A percentile compares a stretch with the other conserved stretches of the same genome.
Conservation (phyloP, 2,888 invertebrate species). For the Hydraecia micacea region DNA sequence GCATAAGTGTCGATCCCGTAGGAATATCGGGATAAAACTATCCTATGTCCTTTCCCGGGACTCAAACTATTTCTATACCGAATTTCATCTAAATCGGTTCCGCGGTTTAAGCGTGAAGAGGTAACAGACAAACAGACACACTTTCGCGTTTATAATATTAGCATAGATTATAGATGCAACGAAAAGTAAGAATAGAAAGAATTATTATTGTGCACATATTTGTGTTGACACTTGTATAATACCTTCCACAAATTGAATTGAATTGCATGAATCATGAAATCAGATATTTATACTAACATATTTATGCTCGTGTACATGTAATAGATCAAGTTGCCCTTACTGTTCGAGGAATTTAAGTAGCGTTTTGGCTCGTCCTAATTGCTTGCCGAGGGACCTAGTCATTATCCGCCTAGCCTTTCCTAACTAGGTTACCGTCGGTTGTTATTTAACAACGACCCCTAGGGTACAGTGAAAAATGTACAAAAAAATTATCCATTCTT, state of each 20-base stretch:
- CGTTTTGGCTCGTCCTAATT: constrained; percentile 5
- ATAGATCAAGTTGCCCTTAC: not conserved
- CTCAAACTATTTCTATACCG: no score
- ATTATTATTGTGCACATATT: not conserved
- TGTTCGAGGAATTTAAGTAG: not conserved
- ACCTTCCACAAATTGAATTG: not conserved
- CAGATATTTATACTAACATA: not conserved
- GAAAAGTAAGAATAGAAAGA: no score
- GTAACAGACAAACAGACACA: no score
- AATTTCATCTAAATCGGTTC: no score
- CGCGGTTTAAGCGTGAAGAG: no score
- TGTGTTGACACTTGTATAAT: not conserved
- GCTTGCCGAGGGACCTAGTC: not conserved
- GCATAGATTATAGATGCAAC: no score
- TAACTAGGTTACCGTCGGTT: not conserved
- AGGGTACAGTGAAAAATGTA: not conserved
- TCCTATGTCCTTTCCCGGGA: no score
- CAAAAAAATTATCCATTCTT: not conserved
- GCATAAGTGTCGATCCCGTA: no score
- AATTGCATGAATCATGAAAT: no score
- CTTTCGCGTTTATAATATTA: no score
- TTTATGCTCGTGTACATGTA: not conserved
- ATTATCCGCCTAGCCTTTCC: no score
- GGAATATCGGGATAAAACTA: no score
- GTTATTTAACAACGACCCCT: not conserved